Evolutionary conservation across 2,888 invertebrate species (phyloP), one percentile per base, ranked within the genome.

Genomic region (Fragum sueziense): DNA sequence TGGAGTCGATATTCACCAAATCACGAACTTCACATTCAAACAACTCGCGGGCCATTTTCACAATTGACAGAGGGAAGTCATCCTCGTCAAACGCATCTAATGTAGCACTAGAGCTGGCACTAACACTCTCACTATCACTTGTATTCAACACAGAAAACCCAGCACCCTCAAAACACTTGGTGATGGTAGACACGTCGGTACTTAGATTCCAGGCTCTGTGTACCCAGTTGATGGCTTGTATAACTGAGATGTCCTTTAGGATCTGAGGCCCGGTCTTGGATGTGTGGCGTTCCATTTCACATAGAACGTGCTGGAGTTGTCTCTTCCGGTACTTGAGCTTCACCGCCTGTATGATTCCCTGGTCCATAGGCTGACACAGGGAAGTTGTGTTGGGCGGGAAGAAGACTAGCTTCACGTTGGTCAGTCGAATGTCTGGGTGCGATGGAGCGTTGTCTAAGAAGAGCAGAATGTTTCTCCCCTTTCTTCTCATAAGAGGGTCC

Each of bases 381-480:
- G 79, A 79, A 20, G 82, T 82, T 4, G 74, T 79, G 65, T 82
- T 82, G 0, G 79, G 29, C 17, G 82, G 82, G 2, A 79, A 59
- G 59, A 82, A 75, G 41, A 59, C 65, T n/a, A 81, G 37, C 65
- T 81, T 78, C n/a, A 81, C 72, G 34, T 77, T 71, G 31, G 29
- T 52, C n/a, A 80, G 37, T 0, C 20, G 65, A n/a, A 79, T 51
- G 11, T 72, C 29, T 9, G 76, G 82, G 62, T 79, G 79, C 0
- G 41, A 51, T 0, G 79, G 79, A 0, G 77, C 71, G 59, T 82
- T 82, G 65, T 82, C 82, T 20, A 82, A 17, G 7, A 82, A 70
- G 41, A 82, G 41, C 0, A 79, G 74, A 52, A 82, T 76, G 11
- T 79, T 61, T 1, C 79, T 54, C 0, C 65, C 62, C 34, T 76